These are phyloP conservation scores for Congeria kusceri DNA, from an alignment of 2,888 invertebrate species.

Conservation along the genomic window DNA sequence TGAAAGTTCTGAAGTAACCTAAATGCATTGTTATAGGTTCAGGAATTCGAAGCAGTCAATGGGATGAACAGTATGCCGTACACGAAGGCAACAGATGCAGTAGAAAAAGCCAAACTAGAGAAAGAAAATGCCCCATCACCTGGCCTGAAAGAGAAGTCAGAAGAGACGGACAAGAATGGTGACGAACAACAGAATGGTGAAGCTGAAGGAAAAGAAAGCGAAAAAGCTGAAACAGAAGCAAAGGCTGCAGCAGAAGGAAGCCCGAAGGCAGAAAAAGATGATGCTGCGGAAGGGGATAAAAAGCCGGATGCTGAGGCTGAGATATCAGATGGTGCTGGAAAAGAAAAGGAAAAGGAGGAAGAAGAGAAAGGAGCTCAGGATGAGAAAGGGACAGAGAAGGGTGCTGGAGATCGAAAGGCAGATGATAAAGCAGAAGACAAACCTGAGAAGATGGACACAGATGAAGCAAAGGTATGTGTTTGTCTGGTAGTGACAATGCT, in stretches of 20 bases:
- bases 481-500: background rate
- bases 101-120: conserved; percentile 88
- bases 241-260: conserved; percentile 31
- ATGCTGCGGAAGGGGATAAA: conserved; percentile 68
- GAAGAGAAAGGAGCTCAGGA: conserved; percentile 17
- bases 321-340: conserved; percentile 50
- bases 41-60: conserved; percentile 99
- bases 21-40: conserved; percentile 88
- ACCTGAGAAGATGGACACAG: conserved; percentile 1
- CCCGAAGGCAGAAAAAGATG: conserved; percentile 73
- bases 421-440: conserved; percentile 26
- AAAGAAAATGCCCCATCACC: conserved; percentile 60
- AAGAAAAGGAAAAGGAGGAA: conserved; percentile 46
- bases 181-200: conserved; percentile 64
- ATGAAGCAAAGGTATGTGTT: conserved; percentile 27
- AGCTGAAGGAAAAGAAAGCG: conserved; percentile 63
- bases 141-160: conserved; percentile 37
- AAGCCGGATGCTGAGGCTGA: conserved; percentile 32
- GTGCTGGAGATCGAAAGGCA: conserved; percentile 40
- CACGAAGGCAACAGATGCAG: conserved; percentile 77
- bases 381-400: conserved; percentile 20
- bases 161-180: conserved; percentile 86
- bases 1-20: no score
- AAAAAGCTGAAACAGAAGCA: conserved; percentile 40
- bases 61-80: conserved; percentile 98